A percentile compares a stretch with the other conserved stretches of the same genome.
phyloP scores from a whole-genome alignment of 2,888 invertebrate species.

The Napeogenes sylphis region DNA sequence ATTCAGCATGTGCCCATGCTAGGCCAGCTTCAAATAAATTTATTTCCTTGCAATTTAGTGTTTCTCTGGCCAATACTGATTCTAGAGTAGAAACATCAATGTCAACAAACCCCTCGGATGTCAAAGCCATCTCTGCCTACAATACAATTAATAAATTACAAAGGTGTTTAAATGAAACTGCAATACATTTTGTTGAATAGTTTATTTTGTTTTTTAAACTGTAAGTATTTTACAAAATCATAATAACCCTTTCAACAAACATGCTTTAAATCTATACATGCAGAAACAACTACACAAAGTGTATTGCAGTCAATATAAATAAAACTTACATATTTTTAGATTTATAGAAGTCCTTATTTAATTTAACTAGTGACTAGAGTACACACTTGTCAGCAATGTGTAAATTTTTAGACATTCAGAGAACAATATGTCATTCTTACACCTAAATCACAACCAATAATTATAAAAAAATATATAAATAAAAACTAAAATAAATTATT shows the following conservation, averaged over 20 bases:
- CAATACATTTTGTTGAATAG: conserved; percentile 73
- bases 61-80: conserved; percentile 93
- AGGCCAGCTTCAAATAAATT: conserved; percentile 93
- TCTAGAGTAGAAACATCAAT: conserved; percentile 95
- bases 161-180: conserved; percentile 70
- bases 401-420: conserved; percentile 22
- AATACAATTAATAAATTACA: conserved; percentile 46
- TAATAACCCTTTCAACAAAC: conserved; percentile 47
- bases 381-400: conserved; percentile 23
- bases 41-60: conserved; percentile 96
- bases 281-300: conserved; percentile 55
- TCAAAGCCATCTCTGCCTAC: conserved; percentile 96
- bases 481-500: conserved; percentile 36
- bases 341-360: conserved; percentile 1
- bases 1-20: conserved; percentile 96
- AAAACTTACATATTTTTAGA: conserved; percentile 15
- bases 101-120: conserved; percentile 96
- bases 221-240: conserved; percentile 52
- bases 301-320: conserved; percentile 65
- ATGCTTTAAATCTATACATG: conserved; percentile 57
- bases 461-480: conserved; percentile 28
- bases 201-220: conserved; percentile 63
- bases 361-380: conserved; percentile 34
- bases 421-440: conserved; percentile 40
- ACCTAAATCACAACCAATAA: conserved; percentile 69